Base-by-base conservation (phyloP, 2,113 vertebrate species). In the Chionis minor region DNA sequence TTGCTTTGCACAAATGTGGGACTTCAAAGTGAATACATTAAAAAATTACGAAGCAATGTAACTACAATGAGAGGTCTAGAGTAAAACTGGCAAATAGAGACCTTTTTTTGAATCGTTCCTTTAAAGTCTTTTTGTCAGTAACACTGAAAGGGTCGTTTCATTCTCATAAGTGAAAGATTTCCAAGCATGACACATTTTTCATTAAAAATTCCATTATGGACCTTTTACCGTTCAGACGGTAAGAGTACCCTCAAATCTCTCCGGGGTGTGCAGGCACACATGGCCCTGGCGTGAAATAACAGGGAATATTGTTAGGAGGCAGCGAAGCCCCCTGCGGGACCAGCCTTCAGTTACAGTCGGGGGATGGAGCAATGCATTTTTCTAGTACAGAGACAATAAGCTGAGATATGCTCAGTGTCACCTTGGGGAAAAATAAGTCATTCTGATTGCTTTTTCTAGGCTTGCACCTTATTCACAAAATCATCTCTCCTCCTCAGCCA, bases 161-260 rank as follows among this genome's bases (percentile, higher is more conserved):
- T 77, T 90, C 84, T 70, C 32, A 0, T 23, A 78, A 22, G 15
- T 56, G 83, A 92, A 66, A 78, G 42, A 71, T 74, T 84, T 92
- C 67, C 27, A 54, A 47, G 75, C 6, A 2, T 45, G 71, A 19
- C 58, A n/a, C n/a, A 15, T 56, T 77, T 80, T 81, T 67, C 83
- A 81, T 94, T 92, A 71, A 62, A 78, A 86, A 59, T 14, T 89
- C 66, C 70, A 18, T 93, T 85, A 47, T 9, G n/a, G 61, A 21
- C 23, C 20, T 94, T 81, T 67, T 90, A 47, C 7, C 0, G 0
- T 51, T 81, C 56, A 40, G 66, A 21, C 1, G 1, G 32, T 75
- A 22, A 55, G 56, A 63, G 15, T 12, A 51, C 28, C 42, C 26
- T 79, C 70, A 42, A 11, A 32, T 28, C 51, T 71, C 74, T 62